Conservation (phyloP, 2,888 invertebrate species). For the Stenchaetothrips biformis region DNA sequence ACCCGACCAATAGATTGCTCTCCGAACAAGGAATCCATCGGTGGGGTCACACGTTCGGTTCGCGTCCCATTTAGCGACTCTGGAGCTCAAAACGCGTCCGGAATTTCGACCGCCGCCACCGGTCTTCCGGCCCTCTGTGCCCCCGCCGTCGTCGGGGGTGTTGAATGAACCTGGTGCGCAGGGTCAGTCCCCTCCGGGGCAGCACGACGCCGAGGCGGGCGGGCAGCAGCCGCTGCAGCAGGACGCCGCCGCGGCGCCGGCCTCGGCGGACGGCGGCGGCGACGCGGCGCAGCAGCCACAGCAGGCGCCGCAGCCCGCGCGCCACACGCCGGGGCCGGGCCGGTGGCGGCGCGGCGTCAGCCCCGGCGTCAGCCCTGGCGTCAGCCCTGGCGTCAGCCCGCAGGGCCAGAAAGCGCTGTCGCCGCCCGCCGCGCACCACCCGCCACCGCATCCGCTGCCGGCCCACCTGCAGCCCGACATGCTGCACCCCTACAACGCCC, state of each 20-base stretch:
- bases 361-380: conserved; percentile 52
- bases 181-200: background rate
- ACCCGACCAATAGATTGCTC: no score
- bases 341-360: conserved; percentile 31
- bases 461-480: conserved; percentile 35
- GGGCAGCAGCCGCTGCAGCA: background rate
- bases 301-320: background rate
- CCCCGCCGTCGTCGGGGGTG: no score
- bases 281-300: background rate
- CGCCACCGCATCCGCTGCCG: conserved; percentile 42
- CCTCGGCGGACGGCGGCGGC: background rate
- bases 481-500: conserved; percentile 34
- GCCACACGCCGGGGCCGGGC: conserved; percentile 28
- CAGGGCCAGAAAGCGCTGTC: conserved; percentile 33
- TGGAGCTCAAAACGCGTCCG: no score
- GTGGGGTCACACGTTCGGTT: no score
- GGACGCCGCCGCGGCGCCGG: background rate
- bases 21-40: no score
- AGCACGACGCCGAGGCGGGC: background rate
- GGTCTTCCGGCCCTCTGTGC: no score
- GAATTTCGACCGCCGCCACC: no score
- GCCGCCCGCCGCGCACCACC: conserved; percentile 39
- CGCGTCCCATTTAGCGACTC: no score
- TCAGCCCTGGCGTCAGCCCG: conserved; percentile 39
- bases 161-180: background rate